Conservation (phyloP, 2,888 invertebrate genomes). For the Scaptomyza caliginosa region DNA sequence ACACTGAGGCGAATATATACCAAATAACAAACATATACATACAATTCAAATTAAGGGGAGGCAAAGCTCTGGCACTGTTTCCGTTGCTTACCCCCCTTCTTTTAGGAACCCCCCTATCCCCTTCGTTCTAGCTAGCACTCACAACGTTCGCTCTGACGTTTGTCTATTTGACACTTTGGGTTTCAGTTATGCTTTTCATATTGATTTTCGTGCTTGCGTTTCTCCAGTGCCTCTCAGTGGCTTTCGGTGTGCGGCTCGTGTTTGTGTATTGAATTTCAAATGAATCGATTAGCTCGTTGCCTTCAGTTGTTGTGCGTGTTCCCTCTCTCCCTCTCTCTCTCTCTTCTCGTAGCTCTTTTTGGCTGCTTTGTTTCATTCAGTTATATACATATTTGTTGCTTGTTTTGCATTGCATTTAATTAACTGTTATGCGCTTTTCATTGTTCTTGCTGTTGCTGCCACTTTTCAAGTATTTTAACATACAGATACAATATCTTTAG, state of each 20-base stretch:
- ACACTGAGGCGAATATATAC: too few species aligned
- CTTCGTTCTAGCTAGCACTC: neutral
- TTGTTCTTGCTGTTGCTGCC: slow-evolving; percentile 25
- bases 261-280: slow-evolving; percentile 81
- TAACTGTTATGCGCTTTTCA: slow-evolving; percentile 78
- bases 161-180: slow-evolving; percentile 78
- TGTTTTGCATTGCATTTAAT: slow-evolving; percentile 77
- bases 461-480: slow-evolving; percentile 50
- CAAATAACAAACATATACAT: too few species aligned
- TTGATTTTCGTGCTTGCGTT: slow-evolving; percentile 64
- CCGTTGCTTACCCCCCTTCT: slow-evolving; percentile 12
- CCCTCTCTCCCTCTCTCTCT: neutral
- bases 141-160: slow-evolving; percentile 42
- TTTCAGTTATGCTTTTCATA: slow-evolving; percentile 80
- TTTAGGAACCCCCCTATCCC: neutral
- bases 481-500: slow-evolving; percentile 59
- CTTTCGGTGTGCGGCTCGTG: slow-evolving; percentile 42
- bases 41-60: slow-evolving; percentile 34
- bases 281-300: slow-evolving; percentile 77
- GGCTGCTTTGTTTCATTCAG: slow-evolving; percentile 39
- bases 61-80: slow-evolving; percentile 45
- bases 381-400: slow-evolving; percentile 30
- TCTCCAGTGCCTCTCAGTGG: slow-evolving; percentile 8
- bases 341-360: slow-evolving; percentile 38
- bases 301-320: slow-evolving; percentile 53